Evolutionary conservation across 2,113 vertebrate genomes (phyloP), one percentile per base, ranked within the genome.

Genomic region (Fregetta grallaria): DNA sequence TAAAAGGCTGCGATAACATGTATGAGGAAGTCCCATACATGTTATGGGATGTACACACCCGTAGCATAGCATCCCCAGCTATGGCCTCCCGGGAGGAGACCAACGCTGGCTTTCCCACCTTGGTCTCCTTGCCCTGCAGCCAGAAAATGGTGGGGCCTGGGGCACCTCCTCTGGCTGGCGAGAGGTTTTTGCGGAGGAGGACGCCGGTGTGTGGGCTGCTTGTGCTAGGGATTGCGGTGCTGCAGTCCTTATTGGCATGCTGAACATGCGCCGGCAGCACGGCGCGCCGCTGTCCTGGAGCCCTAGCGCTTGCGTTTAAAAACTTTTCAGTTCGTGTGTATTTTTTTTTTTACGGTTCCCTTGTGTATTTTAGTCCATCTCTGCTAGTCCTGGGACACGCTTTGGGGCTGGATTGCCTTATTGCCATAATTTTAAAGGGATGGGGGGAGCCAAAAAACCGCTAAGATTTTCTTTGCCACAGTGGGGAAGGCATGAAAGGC

Each of bases 201-300:
- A 27, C 0, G n/a, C 38, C 0, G 2, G 59, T 25, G 72, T 25
- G 92, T 80, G 95, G 85, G 94, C 85, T 85, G 96, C 77, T 40
- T 15, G 38, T 84, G 94, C 79, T 16, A 6, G 71, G n/a, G 85
- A 86, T 79, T 75, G 96, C 96, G 32, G 96, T 84, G 88, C 96
- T 93, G 95, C 92, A 90, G 92, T 92, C 86, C 90, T 96, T 86
- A 80, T 94, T 93, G 90, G 58, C 90, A 94, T 90, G 92, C 95
- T 63, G 80, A 88, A 63, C 95, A 59, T 38, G 92, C 22, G 13
- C 75, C 9, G 30, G 59, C 90, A 83, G 86, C 71, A 73, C 68
- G 32, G 82, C 36, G 2, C 8, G 20, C 36, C 4, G 13, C 90
- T 84, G 45, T 56, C 95, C 86, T 74, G 88, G 16, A 84, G 73